phyloP scores from a whole-genome alignment of 2,888 invertebrate genomes.

The Sarcophaga carnaria region DNA sequence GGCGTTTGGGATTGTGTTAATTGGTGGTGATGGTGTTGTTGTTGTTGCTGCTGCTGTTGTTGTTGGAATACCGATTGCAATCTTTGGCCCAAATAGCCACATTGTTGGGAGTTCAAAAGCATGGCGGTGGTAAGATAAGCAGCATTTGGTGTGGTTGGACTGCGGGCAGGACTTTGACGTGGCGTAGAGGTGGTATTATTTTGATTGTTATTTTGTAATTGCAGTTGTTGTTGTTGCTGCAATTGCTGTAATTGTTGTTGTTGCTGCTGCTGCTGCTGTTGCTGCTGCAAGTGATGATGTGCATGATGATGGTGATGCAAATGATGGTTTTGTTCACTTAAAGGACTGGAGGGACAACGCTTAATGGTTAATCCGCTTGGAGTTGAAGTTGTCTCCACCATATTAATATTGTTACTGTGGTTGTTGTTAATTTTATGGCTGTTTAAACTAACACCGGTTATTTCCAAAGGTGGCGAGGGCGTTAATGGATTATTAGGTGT shows the following conservation, averaged over 20 bases:
- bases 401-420: slow-evolving; percentile 72
- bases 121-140: slow-evolving; percentile 81
- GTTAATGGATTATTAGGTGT: slow-evolving; percentile 78
- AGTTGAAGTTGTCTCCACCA: slow-evolving; percentile 79
- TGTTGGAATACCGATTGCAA: slow-evolving; percentile 80
- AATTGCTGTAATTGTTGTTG: slow-evolving; percentile 58
- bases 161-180: slow-evolving; percentile 68
- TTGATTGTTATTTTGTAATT: slow-evolving; percentile 68
- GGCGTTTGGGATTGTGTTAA: slow-evolving; percentile 76
- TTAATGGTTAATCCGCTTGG: slow-evolving; percentile 77
- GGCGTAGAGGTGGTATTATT: slow-evolving; percentile 47
- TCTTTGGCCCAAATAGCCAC: slow-evolving; percentile 81
- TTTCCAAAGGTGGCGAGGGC: slow-evolving; percentile 72
- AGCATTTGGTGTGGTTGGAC: slow-evolving; percentile 74
- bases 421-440: slow-evolving; percentile 43
- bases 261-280: slow-evolving; percentile 44
- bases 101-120: slow-evolving; percentile 81
- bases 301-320: slow-evolving; percentile 72
- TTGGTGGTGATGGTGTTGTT: slow-evolving; percentile 62
- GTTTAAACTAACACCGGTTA: not conserved
- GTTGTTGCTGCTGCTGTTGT: slow-evolving; percentile 76
- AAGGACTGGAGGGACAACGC: slow-evolving; percentile 76
- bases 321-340: slow-evolving; percentile 71
- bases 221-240: slow-evolving; percentile 68
- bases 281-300: slow-evolving; percentile 71